A percentile compares a stretch with the other conserved stretches of the same genome.
Conservation (phyloP, 1,140 invertebrate genomes). For the Drosophila aff. region DNA sequence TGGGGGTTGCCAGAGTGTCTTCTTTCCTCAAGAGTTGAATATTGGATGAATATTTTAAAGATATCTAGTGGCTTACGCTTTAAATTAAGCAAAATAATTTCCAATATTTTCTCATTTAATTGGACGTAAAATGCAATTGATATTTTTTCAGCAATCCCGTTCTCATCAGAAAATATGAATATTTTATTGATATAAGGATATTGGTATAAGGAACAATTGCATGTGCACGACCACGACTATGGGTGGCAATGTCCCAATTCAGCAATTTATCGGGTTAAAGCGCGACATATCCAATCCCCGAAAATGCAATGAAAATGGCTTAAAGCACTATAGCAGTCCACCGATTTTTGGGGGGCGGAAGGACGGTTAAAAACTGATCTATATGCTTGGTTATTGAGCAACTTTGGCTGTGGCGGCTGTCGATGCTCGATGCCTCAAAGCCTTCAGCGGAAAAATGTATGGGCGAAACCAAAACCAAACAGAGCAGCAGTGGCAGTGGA, state of each 20-base stretch:
- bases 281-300: neutral
- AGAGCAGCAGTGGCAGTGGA: slow-evolving; percentile 10
- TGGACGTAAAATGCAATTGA: neutral
- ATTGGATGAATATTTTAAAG: neutral
- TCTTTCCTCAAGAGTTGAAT: neutral
- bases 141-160: neutral
- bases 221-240: neutral
- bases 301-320: slow-evolving; percentile 21
- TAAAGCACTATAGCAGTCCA: slow-evolving; percentile 21
- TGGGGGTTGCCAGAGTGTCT: too few relatives aligned
- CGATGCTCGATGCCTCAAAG: slow-evolving; percentile 44
- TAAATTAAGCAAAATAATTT: neutral
- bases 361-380: slow-evolving; percentile 70
- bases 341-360: slow-evolving; percentile 14
- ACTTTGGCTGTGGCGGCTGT: slow-evolving; percentile 64
- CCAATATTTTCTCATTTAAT: neutral
- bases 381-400: slow-evolving; percentile 68
- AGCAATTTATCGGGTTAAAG: slow-evolving; percentile 47
- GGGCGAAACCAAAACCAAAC: slow-evolving; percentile 28
- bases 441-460: slow-evolving; percentile 68
- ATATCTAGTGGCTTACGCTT: neutral
- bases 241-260: slow-evolving; percentile 7
- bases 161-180: neutral
- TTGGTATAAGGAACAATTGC: slow-evolving; percentile 8
- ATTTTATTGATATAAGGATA: slow-evolving; percentile 12